These are phyloP conservation scores for Lindbergichthys nudifrons DNA, from an alignment of 2,797 vertebrate genomes.

Conservation along the genomic window DNA sequence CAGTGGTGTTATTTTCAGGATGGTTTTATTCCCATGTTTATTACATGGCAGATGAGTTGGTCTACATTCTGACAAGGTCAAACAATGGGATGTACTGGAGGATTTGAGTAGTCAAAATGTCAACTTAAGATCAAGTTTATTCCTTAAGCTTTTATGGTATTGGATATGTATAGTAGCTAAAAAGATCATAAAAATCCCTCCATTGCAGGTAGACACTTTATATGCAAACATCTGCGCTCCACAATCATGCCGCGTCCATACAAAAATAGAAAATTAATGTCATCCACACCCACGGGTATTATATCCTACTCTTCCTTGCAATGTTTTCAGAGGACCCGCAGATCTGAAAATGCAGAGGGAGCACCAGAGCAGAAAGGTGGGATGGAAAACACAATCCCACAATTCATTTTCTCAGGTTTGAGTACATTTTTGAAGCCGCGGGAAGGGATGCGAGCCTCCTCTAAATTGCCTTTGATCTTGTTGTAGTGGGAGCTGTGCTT, in stretches of 20 bases:
- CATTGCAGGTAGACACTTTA: conserved; percentile 15
- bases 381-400: conserved; percentile 65
- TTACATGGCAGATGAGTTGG: conserved; percentile 17
- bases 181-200: not conserved
- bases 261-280: conserved; percentile 47
- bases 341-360: conserved; percentile 39
- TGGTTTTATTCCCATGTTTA: conserved; percentile 40
- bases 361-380: conserved; percentile 45
- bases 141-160: not conserved
- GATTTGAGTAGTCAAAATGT: conserved; percentile 31
- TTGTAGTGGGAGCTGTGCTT: conserved; percentile 79
- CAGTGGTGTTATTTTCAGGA: conserved; percentile 11
- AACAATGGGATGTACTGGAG: conserved; percentile 30
- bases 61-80: conserved; percentile 67
- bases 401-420: conserved; percentile 72
- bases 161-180: not conserved
- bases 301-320: conserved; percentile 29
- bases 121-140: conserved; percentile 58
- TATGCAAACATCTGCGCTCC: conserved; percentile 12
- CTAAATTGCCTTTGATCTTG: conserved; percentile 80
- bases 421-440: conserved; percentile 67
- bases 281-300: conserved; percentile 37
- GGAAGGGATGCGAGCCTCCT: conserved; percentile 67
- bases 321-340: conserved; percentile 49
- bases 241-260: conserved; percentile 12